Base-by-base conservation (phyloP, 2,797 vertebrate species). In the Melopsittacus undulatus region DNA sequence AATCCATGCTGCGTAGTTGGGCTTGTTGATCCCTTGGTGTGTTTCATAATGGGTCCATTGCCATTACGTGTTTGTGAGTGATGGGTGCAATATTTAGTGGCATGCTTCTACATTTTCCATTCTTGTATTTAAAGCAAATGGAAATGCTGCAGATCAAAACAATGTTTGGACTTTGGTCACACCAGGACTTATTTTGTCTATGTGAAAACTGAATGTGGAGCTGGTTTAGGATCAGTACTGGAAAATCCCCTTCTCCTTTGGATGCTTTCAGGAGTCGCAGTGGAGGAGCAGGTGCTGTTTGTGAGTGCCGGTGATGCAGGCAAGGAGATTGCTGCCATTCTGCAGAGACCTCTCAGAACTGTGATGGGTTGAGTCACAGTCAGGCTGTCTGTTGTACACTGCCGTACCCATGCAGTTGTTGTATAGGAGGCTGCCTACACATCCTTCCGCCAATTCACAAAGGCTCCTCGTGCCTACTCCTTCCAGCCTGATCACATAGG, bases 361-460 rank as follows among this genome's bases (percentile, higher is more conserved):
- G 26, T 30, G 86, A 89, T 61, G 87, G 62, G 72, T 59, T 97
- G 96, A 96, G 92, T 96, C 95, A 97, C 79, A 83, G 87, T n/a
- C 78, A 91, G 92, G 61, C 90, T 93, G 83, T 82, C 77, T 90
- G 73, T 90, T 6, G 1, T 87, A 49, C 26, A 70, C 91, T 94
- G 92, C 89, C 67, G 14, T 85, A 91, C 48, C 78, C 59, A 16
- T 95, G 74, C 82, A 68, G 83, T 93, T 93, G 82, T 95, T 95
- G 69, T 92, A 97, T 46, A 88, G 91, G 90, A 97, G 87, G 74
- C 95, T 92, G 92, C 96, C 96, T 88, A 96, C 96, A 75, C 94
- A 92, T 93, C 94, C 89, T 94, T 91, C 93, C 83, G 1, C 81
- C 90, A 92, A 72, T 94, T 96, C 94, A 94, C 87, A 86, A 61